Base-by-base conservation (phyloP, 2,888 invertebrate species). In the Macaria liturata region DNA sequence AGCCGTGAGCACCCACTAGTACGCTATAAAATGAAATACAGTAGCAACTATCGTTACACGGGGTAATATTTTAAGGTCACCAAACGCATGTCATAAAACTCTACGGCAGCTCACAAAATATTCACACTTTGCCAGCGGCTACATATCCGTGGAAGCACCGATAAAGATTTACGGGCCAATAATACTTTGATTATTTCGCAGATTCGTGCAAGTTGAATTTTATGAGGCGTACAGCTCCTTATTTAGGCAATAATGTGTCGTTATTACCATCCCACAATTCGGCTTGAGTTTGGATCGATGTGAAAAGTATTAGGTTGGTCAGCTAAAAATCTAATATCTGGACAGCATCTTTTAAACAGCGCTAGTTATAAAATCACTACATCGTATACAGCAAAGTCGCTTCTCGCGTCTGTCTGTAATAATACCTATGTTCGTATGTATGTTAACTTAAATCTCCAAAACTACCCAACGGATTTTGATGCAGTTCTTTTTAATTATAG, bases 141-240 rank as follows among this genome's bases (percentile, higher is more conserved):
- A 75, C 70, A 70, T 67, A 66, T 67, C 66, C 71, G 66, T 73
- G 62, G 76, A 76, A 80, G 80, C 71, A 76, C 74, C 71, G 83
- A 87, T 88, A 88, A 85, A 86, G 86, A 89, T 88, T 89, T 88
- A 89, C 83, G 76, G 75, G 77, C 78, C 85, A 84, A 88, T 88
- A 88, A 88, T 84, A 84, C 85, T 88, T 86, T 86, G 86, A 87
- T 87, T 85, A 88, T 86, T 83, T 85, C 84, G 82, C 81, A 86
- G 86, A 87, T 88, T 88, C 83, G 75, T 78, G 81, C 80, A 84
- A 84, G 81, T 86, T 80, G 81, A 82, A 76, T 81, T 89, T 88
- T 89, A 88, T 81, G 86, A 78, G 76, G 77, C 81, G 80, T 78
- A 80, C 80, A 78, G 80, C 77, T 83, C 76, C 83, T 84, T 85